These are phyloP conservation scores for Murina feae DNA, from an alignment of 2,113 vertebrate genomes.

Conservation along the genomic window DNA sequence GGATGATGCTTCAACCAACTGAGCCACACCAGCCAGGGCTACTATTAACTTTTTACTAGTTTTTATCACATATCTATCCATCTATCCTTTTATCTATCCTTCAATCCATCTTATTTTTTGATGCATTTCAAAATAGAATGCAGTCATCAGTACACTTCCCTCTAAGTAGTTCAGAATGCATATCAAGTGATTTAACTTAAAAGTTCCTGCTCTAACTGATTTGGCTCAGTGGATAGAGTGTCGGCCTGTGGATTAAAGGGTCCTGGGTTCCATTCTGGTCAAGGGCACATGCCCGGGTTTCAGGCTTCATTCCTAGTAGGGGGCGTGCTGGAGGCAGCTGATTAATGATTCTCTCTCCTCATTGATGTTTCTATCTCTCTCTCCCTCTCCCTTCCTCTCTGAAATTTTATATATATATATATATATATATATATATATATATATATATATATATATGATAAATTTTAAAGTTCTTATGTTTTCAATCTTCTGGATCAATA, in stretches of 20 bases:
- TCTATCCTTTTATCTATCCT: background rate
- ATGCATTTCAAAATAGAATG: background rate
- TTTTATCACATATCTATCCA: background rate
- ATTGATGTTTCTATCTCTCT: background rate
- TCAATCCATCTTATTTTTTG: background rate
- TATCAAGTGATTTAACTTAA: background rate
- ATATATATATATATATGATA: no score
- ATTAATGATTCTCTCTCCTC: no score
- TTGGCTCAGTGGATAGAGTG: background rate
- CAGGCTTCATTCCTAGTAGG: no score
- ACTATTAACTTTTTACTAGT: background rate
- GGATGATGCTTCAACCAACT: background rate
- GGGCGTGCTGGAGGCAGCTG: no score
- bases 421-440: no score
- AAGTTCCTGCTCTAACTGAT: background rate
- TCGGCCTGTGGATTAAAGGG: background rate
- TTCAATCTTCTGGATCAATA: background rate
- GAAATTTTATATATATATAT: no score
- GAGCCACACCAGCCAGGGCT: background rate
- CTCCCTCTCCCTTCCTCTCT: background rate
- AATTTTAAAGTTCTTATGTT: background rate
- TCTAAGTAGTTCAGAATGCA: background rate
- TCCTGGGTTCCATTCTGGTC: background rate
- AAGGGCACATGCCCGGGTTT: no score
- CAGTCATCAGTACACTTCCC: background rate